phyloP scores from a whole-genome alignment of 2,113 vertebrate species.

The Romanogobio albipinnatus region DNA sequence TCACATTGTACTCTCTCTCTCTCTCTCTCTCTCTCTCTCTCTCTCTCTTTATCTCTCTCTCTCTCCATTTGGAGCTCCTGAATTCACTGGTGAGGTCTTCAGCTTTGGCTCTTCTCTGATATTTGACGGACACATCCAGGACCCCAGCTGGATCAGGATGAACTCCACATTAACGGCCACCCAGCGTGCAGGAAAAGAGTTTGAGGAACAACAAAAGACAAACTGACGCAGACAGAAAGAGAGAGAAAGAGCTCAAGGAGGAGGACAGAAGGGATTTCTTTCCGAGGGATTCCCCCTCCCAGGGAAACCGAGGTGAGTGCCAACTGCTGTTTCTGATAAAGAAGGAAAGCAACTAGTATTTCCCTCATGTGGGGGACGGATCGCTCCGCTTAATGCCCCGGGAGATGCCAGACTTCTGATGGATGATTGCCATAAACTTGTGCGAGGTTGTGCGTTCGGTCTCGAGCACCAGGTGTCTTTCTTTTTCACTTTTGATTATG shows the following conservation, averaged over 20 bases:
- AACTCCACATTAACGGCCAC: constrained; percentile 10
- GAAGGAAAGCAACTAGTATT: neutral
- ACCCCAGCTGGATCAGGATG: constrained; percentile 20
- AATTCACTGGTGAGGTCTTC: constrained; percentile 48
- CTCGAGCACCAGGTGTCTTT: neutral
- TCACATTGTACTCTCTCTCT: constrained; percentile 42
- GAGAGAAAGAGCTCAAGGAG: neutral
- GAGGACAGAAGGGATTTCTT: constrained; percentile 53
- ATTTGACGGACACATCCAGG: constrained; percentile 19
- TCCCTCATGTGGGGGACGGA: neutral
- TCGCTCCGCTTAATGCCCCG: neutral
- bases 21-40: too few relatives aligned
- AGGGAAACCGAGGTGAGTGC: constrained; percentile 49
- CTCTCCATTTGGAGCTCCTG: constrained; percentile 45
- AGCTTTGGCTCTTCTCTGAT: constrained; percentile 33
- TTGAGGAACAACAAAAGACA: constrained; percentile 41
- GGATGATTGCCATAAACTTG: neutral
- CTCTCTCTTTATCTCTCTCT: constrained; percentile 13
- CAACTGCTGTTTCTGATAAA: constrained; percentile 35
- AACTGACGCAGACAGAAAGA: constrained; percentile 45
- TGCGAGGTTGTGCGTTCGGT: neutral
- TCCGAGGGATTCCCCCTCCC: constrained; percentile 37
- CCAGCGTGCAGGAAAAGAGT: neutral
- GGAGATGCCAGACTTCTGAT: neutral
- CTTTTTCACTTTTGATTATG: neutral